Base-by-base conservation (phyloP, 2,888 invertebrate genomes). In the Pyrochroa serraticornis region DNA sequence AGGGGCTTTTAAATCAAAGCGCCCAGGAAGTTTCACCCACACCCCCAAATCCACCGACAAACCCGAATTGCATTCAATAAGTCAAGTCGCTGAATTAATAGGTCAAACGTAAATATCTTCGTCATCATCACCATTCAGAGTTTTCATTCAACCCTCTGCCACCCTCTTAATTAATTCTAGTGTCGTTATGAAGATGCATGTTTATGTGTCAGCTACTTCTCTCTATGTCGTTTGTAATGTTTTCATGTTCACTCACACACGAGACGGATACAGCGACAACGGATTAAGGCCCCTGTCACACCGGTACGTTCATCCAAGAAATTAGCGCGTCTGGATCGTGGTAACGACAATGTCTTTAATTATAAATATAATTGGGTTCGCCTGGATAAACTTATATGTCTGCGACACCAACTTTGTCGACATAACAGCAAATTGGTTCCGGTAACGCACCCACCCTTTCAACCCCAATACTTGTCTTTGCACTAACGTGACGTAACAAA, bases 151-250 rank as follows among this genome's bases (percentile, higher is more conserved):
- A 37, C 33, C 37, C 55, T 10, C 42, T 38, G 52, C 44, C 38
- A 45, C 41, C 45, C 45, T 12, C 35, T 46, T 59, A 59, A 59
- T 59, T 59, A 59, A 59, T 59, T 59, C 54, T 14, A 50, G 54
- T 54, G 48, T 22, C 22, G 22, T 53, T 58, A 58, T 58, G 45
- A 59, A 54, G 59, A 59, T 59, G 37, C 57, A 57, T 57, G 49
- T 59, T 52, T 59, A 50, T 59, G 59, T 58, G 58, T 59, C 59
- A 54, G 50, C 50, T 50, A 59, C 44, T 58, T 38, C 48, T 52
- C 53, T 33, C 48, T 37, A 36, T 5, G 22, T 5, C 22, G 22
- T 22, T 22, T 22, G 43, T 57, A 58, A 58, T 52, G 58, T 58
- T 58, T 58, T 58, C 53, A 49, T 48, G 31, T 43, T 30, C 22